Evolutionary conservation across 2,888 invertebrate species (phyloP).

Genomic region (Dysmachus trigonus): DNA sequence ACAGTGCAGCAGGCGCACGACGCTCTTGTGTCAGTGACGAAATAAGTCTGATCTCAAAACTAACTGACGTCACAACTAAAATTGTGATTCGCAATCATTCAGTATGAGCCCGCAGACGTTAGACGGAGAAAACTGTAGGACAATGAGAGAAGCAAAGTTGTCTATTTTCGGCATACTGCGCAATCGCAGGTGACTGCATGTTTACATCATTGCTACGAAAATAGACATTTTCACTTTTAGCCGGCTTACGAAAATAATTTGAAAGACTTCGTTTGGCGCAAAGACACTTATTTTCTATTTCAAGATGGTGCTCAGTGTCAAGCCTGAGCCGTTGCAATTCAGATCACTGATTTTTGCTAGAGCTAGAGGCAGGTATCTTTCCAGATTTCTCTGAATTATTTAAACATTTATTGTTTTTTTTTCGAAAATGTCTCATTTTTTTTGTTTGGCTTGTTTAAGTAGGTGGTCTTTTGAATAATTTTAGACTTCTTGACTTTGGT

Average conservation of each 20-base stretch:
- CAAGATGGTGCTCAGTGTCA: conserved; percentile 1
- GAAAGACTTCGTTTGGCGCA: conserved; percentile 5
- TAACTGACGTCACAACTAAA: neutral
- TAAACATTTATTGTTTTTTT: neutral
- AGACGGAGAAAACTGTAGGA: neutral
- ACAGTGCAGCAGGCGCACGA: neutral
- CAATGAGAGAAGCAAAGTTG: neutral
- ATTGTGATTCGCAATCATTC: neutral
- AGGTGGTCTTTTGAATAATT: neutral
- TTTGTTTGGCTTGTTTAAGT: neutral
- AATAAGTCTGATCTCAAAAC: neutral
- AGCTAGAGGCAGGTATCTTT: neutral
- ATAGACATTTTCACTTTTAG: conserved; percentile 42
- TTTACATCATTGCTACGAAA: conserved; percentile 20
- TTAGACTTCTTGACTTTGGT: neutral
- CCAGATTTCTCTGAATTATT: neutral
- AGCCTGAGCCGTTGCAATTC: neutral
- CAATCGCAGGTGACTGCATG: neutral
- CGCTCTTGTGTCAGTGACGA: neutral
- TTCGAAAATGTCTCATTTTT: neutral
- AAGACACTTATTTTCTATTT: conserved; percentile 26
- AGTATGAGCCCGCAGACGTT: neutral
- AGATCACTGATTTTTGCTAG: conserved; percentile 4
- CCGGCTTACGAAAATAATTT: conserved; percentile 18
- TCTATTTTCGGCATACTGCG: neutral